Percentiles rank a stretch among this genome's conserved stretches.
Evolutionary conservation across 2,888 invertebrate species (phyloP).

Genomic region (Drosophila testacea): DNA sequence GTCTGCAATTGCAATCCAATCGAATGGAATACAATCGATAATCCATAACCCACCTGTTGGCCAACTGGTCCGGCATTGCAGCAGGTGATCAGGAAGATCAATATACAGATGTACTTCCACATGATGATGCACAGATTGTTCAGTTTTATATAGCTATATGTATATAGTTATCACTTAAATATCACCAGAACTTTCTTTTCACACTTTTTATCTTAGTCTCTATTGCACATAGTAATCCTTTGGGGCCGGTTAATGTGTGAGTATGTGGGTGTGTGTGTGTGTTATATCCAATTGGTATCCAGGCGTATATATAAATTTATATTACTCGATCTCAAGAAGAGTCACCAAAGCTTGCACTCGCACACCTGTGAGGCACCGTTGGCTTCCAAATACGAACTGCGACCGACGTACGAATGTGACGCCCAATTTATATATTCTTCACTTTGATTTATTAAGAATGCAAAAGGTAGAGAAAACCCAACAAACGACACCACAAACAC

Average conservation of each 20-base stretch:
- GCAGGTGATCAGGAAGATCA: conserved; percentile 75
- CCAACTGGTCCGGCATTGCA: conserved; percentile 82
- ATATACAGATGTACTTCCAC: conserved; percentile 79
- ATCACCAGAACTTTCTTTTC: conserved; percentile 25
- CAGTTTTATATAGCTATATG: conserved; percentile 33
- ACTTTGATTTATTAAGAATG: conserved; percentile 85
- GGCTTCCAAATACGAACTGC: conserved; percentile 85
- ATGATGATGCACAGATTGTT: conserved; percentile 57
- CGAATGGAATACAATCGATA: conserved; percentile 9
- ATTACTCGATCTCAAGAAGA: conserved; percentile 22
- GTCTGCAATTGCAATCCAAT: conserved; percentile 36
- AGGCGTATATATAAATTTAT: conserved; percentile 23
- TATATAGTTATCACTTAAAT: conserved; percentile 40
- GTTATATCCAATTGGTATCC: conserved; percentile 48
- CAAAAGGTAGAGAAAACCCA: conserved; percentile 83
- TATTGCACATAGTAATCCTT: conserved; percentile 74
- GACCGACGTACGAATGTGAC: conserved; percentile 82
- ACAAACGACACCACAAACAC: conserved; percentile 24
- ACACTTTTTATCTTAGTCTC: conserved; percentile 9
- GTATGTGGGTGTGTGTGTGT: conserved; percentile 24
- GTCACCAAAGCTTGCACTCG: conserved; percentile 84
- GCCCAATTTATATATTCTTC: conserved; percentile 86
- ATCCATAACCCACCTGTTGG: conserved; percentile 79
- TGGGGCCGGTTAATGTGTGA: conserved; percentile 9
- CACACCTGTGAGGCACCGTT: conserved; percentile 85